phyloP scores from a whole-genome alignment of 1,140 invertebrate genomes.

The Neotoxoptera formosana region DNA sequence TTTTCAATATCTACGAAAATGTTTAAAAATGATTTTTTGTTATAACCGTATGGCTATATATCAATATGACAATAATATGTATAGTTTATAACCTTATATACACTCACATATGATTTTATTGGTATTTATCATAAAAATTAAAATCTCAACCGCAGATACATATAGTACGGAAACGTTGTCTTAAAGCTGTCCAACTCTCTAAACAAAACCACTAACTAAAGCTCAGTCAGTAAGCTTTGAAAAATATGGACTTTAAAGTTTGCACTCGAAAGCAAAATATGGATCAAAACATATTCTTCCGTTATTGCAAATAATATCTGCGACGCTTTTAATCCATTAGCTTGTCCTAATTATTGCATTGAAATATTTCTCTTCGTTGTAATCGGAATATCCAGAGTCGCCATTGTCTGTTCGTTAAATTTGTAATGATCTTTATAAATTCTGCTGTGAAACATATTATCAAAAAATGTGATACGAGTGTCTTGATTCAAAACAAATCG shows the following conservation, averaged over 20 bases:
- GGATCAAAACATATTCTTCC: not conserved
- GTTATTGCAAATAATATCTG: not conserved
- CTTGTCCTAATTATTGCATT: not conserved
- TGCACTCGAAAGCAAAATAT: not conserved
- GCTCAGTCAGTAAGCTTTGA: not conserved
- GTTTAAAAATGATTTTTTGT: not conserved
- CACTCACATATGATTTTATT: not conserved
- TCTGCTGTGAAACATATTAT: not conserved
- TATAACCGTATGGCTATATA: not conserved
- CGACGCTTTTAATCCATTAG: not conserved
- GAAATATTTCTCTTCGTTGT: not conserved
- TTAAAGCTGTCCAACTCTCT: not conserved
- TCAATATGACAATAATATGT: not conserved
- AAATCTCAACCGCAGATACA: not conserved
- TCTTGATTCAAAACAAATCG: not conserved
- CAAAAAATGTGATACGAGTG: not conserved
- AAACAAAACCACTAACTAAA: not conserved
- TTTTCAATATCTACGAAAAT: not conserved
- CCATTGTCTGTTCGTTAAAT: not conserved
- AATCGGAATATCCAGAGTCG: not conserved
- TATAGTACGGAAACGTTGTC: not conserved
- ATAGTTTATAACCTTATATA: not conserved
- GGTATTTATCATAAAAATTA: not conserved
- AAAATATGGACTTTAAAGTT: not conserved
- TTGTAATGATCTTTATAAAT: not conserved